Evolutionary conservation across 2,888 invertebrate species (phyloP).

Genomic region (Ophion ellenae): DNA sequence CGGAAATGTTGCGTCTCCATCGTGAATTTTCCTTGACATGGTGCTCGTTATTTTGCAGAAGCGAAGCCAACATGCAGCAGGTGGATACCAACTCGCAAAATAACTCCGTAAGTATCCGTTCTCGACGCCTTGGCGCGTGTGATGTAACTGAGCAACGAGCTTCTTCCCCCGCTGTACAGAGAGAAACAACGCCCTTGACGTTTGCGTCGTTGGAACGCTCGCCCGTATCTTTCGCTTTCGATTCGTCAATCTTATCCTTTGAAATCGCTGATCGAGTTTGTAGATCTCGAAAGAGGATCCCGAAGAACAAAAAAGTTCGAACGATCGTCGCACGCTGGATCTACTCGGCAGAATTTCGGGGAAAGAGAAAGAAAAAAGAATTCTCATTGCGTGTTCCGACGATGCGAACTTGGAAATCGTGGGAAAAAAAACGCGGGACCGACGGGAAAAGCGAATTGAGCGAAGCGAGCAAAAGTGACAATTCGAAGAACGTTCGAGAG

Average conservation of each 20-base stretch:
- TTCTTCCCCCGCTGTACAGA: conserved; percentile 14
- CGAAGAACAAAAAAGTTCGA: neutral
- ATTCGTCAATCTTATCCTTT: neutral
- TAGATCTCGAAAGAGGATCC: no score
- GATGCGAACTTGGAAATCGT: conserved; percentile 6
- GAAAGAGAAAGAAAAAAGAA: neutral
- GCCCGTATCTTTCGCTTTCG: neutral
- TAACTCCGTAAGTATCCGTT: conserved; percentile 84
- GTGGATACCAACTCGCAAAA: conserved; percentile 86
- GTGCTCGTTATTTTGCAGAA: conserved; percentile 77
- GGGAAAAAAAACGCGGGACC: no score
- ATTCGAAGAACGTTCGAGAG: neutral
- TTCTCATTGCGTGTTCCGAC: neutral
- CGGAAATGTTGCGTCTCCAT: neutral
- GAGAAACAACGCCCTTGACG: neutral
- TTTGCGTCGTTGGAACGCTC: neutral
- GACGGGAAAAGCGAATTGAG: no score
- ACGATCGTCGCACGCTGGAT: neutral
- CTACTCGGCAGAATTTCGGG: neutral
- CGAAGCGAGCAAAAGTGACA: no score
- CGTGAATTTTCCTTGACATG: neutral
- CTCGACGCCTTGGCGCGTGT: neutral
- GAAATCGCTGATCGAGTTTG: no score
- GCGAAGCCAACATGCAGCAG: conserved; percentile 86
- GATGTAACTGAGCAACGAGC: neutral